These are phyloP conservation scores for Triops cancriformis DNA, from an alignment of 1,140 invertebrate genomes.

Conservation along the genomic window DNA sequence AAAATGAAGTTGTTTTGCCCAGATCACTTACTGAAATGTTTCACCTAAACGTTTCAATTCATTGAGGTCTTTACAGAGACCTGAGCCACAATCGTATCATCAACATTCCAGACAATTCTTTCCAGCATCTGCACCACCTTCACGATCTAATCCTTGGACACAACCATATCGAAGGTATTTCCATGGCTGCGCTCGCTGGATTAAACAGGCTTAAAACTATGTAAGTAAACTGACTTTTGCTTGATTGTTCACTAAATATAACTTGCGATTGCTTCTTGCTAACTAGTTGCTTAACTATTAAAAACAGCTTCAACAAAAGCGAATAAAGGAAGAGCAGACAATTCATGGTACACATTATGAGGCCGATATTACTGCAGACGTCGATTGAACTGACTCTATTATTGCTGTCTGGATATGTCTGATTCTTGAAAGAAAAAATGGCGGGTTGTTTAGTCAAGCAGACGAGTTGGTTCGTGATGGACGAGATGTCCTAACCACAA, in stretches of 20 bases:
- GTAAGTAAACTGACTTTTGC: too few relatives aligned
- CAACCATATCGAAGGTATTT: conserved; percentile 67
- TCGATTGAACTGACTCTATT: too few relatives aligned
- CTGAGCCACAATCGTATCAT: conserved; percentile 77
- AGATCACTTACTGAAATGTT: neutral
- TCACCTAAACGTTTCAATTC: neutral
- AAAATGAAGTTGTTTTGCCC: conserved; percentile 28
- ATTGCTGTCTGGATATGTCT: too few relatives aligned
- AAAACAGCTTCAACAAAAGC: too few relatives aligned
- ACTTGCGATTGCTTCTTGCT: too few relatives aligned
- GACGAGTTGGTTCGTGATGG: neutral
- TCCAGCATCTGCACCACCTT: conserved; percentile 55
- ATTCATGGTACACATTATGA: too few relatives aligned
- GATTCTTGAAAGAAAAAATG: neutral
- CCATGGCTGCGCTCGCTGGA: conserved; percentile 68
- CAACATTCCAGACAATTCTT: conserved; percentile 74
- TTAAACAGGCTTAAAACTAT: conserved; percentile 69
- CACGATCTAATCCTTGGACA: conserved; percentile 76
- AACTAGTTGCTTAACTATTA: too few relatives aligned
- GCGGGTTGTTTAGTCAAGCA: neutral
- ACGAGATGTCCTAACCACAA: conserved; percentile 5
- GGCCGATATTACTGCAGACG: too few relatives aligned
- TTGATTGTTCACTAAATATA: too few relatives aligned
- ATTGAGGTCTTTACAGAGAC: conserved; percentile 55
- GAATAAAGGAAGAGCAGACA: too few relatives aligned